A percentile compares a stretch with the other conserved stretches of the same genome.
Conservation (phyloP, 2,797 vertebrate species). For the Tragelaphus eurycerus region DNA sequence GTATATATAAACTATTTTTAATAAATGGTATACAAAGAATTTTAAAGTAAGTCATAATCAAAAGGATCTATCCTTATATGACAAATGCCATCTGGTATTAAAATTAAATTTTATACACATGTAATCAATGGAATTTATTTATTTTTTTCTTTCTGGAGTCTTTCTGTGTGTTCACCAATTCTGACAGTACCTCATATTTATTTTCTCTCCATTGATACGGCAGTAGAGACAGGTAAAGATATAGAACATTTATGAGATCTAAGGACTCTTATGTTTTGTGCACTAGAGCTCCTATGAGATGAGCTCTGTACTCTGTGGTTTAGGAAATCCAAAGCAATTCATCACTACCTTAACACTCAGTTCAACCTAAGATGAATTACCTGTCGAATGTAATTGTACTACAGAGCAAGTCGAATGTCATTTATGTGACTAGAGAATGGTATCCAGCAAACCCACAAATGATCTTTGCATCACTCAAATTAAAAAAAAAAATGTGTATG, state of each 20-base stretch:
- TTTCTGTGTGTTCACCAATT: background rate
- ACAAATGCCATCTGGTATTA: slow-evolving; percentile 34
- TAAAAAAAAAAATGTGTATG: slow-evolving; percentile 7
- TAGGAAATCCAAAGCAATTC: background rate
- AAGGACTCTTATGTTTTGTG: background rate
- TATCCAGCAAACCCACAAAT: background rate
- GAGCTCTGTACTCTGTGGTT: slow-evolving; percentile 55
- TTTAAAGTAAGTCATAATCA: slow-evolving; percentile 21
- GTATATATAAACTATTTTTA: background rate
- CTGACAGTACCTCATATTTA: slow-evolving; percentile 37
- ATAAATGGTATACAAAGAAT: background rate
- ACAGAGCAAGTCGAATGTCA: slow-evolving; percentile 15
- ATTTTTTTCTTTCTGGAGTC: slow-evolving; percentile 14
- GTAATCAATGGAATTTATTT: background rate
- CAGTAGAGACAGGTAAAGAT: slow-evolving; percentile 33
- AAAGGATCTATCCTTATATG: slow-evolving; percentile 14
- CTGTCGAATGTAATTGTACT: background rate
- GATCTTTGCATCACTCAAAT: slow-evolving; percentile 48
- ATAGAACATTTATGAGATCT: slow-evolving; percentile 39
- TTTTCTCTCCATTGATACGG: slow-evolving; percentile 50
- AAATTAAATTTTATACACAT: slow-evolving; percentile 25
- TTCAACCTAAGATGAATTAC: slow-evolving; percentile 59
- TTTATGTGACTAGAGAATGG: background rate
- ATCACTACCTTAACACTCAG: slow-evolving; percentile 41
- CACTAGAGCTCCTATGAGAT: background rate